phyloP scores from a whole-genome alignment of 2,113 vertebrate genomes.

The Archocentrus centrarchus region DNA sequence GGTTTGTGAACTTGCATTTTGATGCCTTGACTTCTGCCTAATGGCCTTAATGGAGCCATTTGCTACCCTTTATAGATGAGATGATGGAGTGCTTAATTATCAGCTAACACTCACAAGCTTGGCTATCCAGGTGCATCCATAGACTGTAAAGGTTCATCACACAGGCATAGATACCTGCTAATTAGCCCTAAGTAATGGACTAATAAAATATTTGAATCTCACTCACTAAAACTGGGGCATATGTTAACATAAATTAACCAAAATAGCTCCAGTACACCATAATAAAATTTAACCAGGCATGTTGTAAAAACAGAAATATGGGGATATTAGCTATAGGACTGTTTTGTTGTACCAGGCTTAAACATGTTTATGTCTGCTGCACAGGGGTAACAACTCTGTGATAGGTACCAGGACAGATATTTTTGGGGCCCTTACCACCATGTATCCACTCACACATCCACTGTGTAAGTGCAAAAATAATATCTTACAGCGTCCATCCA shows the following conservation, averaged over 20 bases:
- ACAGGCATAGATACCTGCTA: neutral
- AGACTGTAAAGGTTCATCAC: neutral
- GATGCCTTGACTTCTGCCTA: neutral
- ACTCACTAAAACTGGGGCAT: neutral
- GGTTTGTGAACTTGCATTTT: constrained; percentile 1
- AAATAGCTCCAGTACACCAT: neutral
- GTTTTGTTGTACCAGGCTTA: neutral
- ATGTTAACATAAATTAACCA: neutral
- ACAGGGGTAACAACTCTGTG: neutral
- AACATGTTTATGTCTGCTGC: neutral
- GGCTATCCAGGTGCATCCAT: neutral
- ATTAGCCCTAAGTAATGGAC: neutral
- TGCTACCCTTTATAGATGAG: neutral
- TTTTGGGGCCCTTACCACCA: neutral
- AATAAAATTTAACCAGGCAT: neutral
- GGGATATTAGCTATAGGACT: neutral
- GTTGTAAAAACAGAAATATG: neutral
- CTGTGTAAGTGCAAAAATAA: too few relatives aligned
- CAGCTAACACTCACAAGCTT: neutral
- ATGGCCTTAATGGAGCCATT: neutral
- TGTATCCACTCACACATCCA: too few relatives aligned
- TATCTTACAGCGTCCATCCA: too few relatives aligned
- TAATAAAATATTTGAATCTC: neutral
- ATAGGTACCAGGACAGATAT: neutral
- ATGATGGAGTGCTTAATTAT: constrained; percentile 5